Evolutionary conservation across 2,888 invertebrate genomes (phyloP).

Genomic region (Minunthozetes semirufus): DNA sequence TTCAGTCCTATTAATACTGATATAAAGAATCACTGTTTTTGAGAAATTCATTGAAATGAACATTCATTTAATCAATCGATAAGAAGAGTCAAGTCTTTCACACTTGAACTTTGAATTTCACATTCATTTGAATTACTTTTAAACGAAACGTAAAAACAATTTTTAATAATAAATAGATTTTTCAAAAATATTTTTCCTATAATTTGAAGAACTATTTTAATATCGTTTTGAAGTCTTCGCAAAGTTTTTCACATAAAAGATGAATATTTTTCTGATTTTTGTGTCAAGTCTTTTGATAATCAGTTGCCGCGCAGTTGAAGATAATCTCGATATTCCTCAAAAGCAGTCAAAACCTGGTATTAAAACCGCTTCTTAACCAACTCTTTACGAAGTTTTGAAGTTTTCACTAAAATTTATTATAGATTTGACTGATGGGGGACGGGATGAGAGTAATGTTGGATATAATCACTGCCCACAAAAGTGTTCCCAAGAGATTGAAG

Average conservation of each 20-base stretch:
- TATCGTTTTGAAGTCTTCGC: too few species aligned
- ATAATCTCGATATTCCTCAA: too few species aligned
- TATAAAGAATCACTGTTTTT: not conserved
- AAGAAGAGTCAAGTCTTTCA: not conserved
- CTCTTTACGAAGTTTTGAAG: not conserved
- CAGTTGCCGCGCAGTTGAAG: too few species aligned
- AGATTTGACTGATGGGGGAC: not conserved
- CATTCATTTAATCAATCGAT: not conserved
- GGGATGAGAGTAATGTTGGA: not conserved
- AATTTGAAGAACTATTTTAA: too few species aligned
- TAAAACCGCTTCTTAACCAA: too few species aligned
- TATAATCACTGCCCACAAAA: not conserved
- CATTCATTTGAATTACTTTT: not conserved
- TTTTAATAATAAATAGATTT: too few species aligned
- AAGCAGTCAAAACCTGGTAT: too few species aligned
- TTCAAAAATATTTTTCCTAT: too few species aligned
- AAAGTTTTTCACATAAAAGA: too few species aligned
- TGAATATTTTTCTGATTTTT: too few species aligned
- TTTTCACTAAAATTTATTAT: not conserved
- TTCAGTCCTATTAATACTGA: not conserved
- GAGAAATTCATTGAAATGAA: not conserved
- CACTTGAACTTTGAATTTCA: conserved; percentile 8
- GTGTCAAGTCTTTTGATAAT: too few species aligned
- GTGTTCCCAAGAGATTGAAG: not conserved
- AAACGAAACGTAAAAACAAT: too few species aligned